Conservation (phyloP, 1,140 invertebrate genomes). For the Zaprionus inermis region DNA sequence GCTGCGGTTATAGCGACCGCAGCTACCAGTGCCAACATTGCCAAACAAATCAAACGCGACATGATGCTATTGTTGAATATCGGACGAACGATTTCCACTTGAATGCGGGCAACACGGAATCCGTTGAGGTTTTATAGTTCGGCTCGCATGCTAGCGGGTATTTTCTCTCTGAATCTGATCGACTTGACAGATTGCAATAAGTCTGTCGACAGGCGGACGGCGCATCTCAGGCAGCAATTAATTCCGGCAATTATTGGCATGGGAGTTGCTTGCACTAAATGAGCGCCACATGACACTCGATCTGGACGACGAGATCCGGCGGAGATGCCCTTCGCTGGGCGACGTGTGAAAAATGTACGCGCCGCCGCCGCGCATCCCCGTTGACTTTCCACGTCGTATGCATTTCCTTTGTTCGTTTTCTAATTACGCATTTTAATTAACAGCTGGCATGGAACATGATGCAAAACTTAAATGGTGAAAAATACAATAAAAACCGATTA, state of each 20-base stretch:
- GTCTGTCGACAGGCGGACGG: constrained; percentile 31
- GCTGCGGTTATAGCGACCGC: constrained; percentile 37
- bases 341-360: constrained; percentile 60
- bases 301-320: constrained; percentile 57
- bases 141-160: neutral
- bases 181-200: constrained; percentile 36
- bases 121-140: constrained; percentile 56
- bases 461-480: constrained; percentile 12
- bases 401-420: constrained; percentile 25
- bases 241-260: constrained; percentile 58
- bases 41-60: constrained; percentile 51
- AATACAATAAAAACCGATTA: constrained; percentile 27
- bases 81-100: constrained; percentile 38
- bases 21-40: constrained; percentile 34
- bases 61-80: constrained; percentile 36
- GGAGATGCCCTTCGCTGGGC: constrained; percentile 72
- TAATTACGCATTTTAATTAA: constrained; percentile 61
- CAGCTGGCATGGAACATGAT: constrained; percentile 58
- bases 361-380: neutral
- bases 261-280: constrained; percentile 67
- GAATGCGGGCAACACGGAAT: constrained; percentile 20
- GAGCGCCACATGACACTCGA: constrained; percentile 75
- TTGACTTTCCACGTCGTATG: neutral
- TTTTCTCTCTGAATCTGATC: constrained; percentile 44
- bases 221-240: constrained; percentile 50